Evolutionary conservation across 2,113 vertebrate species (phyloP), one percentile per base, ranked within the genome.

Genomic region (Cebus imitator): DNA sequence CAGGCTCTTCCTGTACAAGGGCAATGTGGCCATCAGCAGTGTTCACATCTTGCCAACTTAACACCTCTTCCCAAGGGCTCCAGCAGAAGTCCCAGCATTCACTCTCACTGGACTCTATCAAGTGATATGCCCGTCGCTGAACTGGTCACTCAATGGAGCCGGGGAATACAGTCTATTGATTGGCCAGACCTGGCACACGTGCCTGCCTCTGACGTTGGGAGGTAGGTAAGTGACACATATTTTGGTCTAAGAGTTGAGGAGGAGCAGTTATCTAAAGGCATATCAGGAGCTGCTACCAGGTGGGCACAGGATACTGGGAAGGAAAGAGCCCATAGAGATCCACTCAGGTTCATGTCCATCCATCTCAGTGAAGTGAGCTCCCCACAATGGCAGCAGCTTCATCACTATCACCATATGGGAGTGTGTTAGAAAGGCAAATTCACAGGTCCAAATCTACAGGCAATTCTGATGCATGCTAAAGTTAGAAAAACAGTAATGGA

Each of bases 311-410:
- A 61, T 32, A 21, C 35, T 0, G 32, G n/a, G 21, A 40, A 52
- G 37, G 35, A 27, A 96, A 94, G 55, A 66, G 23, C 13, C 35
- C 21, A 35, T 12, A 43, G 20, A 73, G 40, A 45, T 30, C 50
- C 23, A 20, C 35, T 78, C 8, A 4, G 27, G 37, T 27, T 87
- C 81, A 50, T 68, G 35, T n/a, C 14, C n/a, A 37, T 40, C 35
- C n/a, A 72, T 18, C 1, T 40, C 23, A 27, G 30, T 18, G 12
- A 40, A 73, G n/a, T 37, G 4, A 37, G 45, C 37, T 58, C 58
- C 66, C 25, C 0, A 11, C 30, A 68, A n/a, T 0, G 5, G 82
- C 3, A 30, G 30, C 23, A 57, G 35, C 1, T 2, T 64, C 55
- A 21, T 25, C 25, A 35, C 35, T 25, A 76, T 30, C 73, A 27